Evolutionary conservation across 2,113 vertebrate species (phyloP).

Genomic region (Peromyscus californicus): DNA sequence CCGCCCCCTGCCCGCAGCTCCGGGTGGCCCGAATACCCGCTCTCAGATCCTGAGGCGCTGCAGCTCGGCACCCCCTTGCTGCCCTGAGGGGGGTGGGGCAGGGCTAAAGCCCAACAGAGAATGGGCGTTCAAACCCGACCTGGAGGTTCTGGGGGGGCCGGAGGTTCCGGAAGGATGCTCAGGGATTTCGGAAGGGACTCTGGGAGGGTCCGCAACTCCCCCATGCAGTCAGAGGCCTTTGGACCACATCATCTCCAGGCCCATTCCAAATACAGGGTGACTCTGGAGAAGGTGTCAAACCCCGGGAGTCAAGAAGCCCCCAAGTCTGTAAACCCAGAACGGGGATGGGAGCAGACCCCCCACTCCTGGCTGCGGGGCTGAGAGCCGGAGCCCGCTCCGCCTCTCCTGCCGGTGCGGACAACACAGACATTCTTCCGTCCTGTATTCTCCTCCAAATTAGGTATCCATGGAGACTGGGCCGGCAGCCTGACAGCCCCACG

Average conservation of each 20-base stretch:
- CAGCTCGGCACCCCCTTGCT: background rate
- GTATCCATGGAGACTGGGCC: constrained; percentile 83
- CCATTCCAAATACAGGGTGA: background rate
- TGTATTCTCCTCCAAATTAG: constrained; percentile 83
- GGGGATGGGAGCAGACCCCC: background rate
- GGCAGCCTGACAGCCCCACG: constrained; percentile 82
- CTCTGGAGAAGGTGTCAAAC: background rate
- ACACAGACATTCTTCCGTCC: constrained; percentile 82
- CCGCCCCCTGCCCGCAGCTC: constrained; percentile 73
- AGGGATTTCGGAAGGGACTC: background rate
- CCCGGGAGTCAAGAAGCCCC: background rate
- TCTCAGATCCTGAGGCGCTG: background rate
- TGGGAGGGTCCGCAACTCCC: background rate
- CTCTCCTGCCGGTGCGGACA: constrained; percentile 34
- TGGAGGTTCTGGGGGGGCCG: background rate
- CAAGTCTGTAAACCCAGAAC: background rate
- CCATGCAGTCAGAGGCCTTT: background rate
- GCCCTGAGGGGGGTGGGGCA: too few relatives aligned
- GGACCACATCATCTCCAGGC: background rate
- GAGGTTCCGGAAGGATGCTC: background rate
- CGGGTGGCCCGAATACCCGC: background rate
- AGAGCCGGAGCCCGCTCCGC: constrained; percentile 9
- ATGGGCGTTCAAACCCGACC: background rate
- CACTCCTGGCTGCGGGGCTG: background rate
- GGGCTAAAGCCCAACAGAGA: background rate